Base-by-base conservation (phyloP, 2,888 invertebrate species). In the Macropis europaea region DNA sequence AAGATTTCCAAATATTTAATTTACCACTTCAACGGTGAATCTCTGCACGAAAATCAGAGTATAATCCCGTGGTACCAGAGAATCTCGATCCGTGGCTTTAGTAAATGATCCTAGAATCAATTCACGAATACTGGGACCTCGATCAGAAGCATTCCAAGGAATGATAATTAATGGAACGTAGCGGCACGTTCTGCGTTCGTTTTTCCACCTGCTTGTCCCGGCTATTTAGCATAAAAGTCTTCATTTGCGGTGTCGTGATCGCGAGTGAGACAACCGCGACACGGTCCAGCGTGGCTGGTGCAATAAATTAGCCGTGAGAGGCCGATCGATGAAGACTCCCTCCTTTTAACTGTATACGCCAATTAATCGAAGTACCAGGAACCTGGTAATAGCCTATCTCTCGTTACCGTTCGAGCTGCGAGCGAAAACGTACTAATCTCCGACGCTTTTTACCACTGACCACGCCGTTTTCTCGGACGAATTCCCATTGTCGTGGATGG, bases 311-410 rank as follows among this genome's bases (percentile, higher is more conserved):
- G 66, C 42, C 64, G 69, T 36, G 77, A 77, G 63, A 71, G 53
- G 59, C 62, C 70, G 66, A 79, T 79, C 74, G 74, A 61, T n/a
- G 47, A 52, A 43, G 53, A 40, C 28, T 32, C 62, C 47, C 48
- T 38, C 24, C 42, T 42, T 52, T 78, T 83, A 83, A 84, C 85
- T 82, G 79, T 85, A 81, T 77, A 77, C 73, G 77, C 78, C 84
- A 84, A 86, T 86, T 85, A 86, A 83, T 85, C 84, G 61, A 75
- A 73, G 75, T 77, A 84, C 84, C 73, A 74, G 69, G 80, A 83
- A 83, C 77, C 77, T 76, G 75, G 73, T 80, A 83, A 84, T 82
- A 77, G 81, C 68, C 76, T 82, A 78, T 83, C 78, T 77, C 64
- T 59, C 64, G 34, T 53, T 69, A 40, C 56, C 62, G 47, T 62